A percentile compares a stretch with the other conserved stretches of the same genome.
Evolutionary conservation across 2,797 vertebrate species (phyloP).

Genomic region (Melanotaenia pygmaea): DNA sequence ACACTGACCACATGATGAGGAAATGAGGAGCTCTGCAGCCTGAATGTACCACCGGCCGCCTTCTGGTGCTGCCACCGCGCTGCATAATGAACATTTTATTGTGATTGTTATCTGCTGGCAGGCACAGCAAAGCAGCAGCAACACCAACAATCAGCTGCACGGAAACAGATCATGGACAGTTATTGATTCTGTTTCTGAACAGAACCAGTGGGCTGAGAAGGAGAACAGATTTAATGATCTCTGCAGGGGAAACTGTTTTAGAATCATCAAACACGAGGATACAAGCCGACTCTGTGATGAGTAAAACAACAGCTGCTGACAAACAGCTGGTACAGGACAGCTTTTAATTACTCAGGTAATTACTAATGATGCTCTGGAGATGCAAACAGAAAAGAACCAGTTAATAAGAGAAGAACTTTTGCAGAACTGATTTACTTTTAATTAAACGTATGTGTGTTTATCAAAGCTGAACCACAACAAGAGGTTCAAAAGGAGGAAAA

Average conservation of each 20-base stretch:
- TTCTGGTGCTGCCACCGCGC: background rate
- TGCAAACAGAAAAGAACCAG: too few relatives aligned
- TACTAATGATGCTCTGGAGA: too few relatives aligned
- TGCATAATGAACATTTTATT: slow-evolving; percentile 47
- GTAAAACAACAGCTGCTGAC: too few relatives aligned
- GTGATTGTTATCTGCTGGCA: slow-evolving; percentile 35
- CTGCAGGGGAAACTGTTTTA: background rate
- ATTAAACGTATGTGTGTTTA: too few relatives aligned
- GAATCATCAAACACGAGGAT: too few relatives aligned
- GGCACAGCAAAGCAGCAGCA: slow-evolving; percentile 16
- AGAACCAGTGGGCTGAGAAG: background rate
- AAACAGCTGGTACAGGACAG: too few relatives aligned
- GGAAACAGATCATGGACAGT: background rate
- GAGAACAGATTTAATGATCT: slow-evolving; percentile 6
- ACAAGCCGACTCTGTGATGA: too few relatives aligned
- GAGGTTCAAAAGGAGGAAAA: too few relatives aligned
- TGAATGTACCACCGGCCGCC: background rate
- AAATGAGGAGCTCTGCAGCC: slow-evolving; percentile 51
- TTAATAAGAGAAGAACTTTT: too few relatives aligned
- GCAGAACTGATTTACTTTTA: too few relatives aligned
- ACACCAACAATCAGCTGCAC: slow-evolving; percentile 12
- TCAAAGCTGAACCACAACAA: too few relatives aligned
- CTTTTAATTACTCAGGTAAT: too few relatives aligned
- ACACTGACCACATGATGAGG: slow-evolving; percentile 66
- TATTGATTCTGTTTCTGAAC: background rate